A percentile compares a stretch with the other conserved stretches of the same genome.
Evolutionary conservation across 2,797 vertebrate genomes (phyloP).

Genomic region (Acrossocheilus fasciatus): DNA sequence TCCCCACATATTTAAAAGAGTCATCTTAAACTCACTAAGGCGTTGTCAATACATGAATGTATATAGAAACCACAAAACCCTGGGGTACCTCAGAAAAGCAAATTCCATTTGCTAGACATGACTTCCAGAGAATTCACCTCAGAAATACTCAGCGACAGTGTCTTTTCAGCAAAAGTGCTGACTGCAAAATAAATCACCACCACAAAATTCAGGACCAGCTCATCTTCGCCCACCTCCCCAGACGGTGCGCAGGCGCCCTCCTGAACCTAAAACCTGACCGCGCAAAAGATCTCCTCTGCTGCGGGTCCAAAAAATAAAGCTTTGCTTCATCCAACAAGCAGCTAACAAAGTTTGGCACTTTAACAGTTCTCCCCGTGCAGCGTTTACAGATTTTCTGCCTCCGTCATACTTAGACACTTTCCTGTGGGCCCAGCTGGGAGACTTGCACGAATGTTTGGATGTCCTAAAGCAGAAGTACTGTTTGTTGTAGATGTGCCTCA

Average conservation of each 20-base stretch:
- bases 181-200: conserved; percentile 18
- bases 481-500: conserved; percentile 62
- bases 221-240: not conserved
- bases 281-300: not conserved
- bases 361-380: not conserved
- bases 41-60: conserved; percentile 17
- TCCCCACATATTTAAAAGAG: not conserved
- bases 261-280: conserved; percentile 16
- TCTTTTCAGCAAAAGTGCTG: conserved; percentile 23
- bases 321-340: conserved; percentile 3
- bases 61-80: conserved; percentile 26
- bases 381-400: conserved; percentile 26
- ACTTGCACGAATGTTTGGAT: conserved; percentile 40
- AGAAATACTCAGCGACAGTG: not conserved
- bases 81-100: not conserved
- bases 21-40: conserved; percentile 4
- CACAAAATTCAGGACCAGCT: not conserved
- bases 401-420: conserved; percentile 24
- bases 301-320: conserved; percentile 12
- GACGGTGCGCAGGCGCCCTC: not conserved
- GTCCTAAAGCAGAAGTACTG: conserved; percentile 53
- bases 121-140: conserved; percentile 7
- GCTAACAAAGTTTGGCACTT: conserved; percentile 19
- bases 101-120: conserved; percentile 12
- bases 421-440: conserved; percentile 35